These are phyloP conservation scores for Galaxea fascicularis DNA, from an alignment of 92 coral and sea anemone genomes.

Conservation along the genomic window DNA sequence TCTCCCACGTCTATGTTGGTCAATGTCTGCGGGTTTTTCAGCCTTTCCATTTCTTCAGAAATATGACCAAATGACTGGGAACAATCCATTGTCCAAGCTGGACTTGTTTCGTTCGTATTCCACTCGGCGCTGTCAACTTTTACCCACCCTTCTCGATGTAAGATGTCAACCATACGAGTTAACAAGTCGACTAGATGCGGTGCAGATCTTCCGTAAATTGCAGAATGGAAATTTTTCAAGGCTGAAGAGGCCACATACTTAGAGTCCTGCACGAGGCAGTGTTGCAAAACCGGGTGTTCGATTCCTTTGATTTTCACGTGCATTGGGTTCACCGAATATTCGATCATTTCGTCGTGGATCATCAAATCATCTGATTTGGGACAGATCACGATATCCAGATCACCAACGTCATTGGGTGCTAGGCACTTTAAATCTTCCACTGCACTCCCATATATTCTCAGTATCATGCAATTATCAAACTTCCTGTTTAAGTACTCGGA, in stretches of 20 bases:
- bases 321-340: conserved; percentile 26
- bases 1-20: neutral
- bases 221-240: conserved; percentile 61
- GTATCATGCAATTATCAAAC: neutral
- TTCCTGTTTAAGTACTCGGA: neutral
- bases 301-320: conserved; percentile 66
- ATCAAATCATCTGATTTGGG: conserved; percentile 52
- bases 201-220: conserved; percentile 50
- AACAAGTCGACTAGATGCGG: neutral
- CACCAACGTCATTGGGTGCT: conserved; percentile 62
- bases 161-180: neutral
- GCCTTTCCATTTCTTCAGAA: neutral
- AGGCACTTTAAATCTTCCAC: conserved; percentile 61
- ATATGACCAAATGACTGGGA: conserved; percentile 1
- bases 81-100: neutral
- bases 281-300: conserved; percentile 54
- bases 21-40: neutral
- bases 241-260: conserved; percentile 62
- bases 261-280: conserved; percentile 57
- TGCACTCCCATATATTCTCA: conserved; percentile 63
- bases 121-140: neutral
- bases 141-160: neutral
- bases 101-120: neutral
- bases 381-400: conserved; percentile 65
- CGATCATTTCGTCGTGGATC: conserved; percentile 60